Base-by-base conservation (phyloP, 2,888 invertebrate species). In the Polylopha cassiicola region DNA sequence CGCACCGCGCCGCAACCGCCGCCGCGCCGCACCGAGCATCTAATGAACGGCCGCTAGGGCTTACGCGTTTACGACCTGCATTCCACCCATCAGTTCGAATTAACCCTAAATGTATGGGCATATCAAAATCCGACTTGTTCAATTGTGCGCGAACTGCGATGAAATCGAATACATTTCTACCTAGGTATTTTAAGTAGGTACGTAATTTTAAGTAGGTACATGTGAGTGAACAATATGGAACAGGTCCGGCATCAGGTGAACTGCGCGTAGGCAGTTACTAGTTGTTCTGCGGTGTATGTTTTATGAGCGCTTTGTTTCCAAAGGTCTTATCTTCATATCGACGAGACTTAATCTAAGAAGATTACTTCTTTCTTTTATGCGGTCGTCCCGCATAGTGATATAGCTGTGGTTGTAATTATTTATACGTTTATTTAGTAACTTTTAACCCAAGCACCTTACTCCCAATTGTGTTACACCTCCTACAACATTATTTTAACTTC, bases 251-350 rank as follows among this genome's bases (percentile, higher is more conserved):
- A 36, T 24, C 48, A 46, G 42, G 37, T 44, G 53, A 55, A 61
- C 58, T 53, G 57, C 47, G 51, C 50, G 54, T 48, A 49, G 53
- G 58, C 55, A 62, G 53, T 61, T 50, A 52, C 59, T 55, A 59
- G 60, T 65, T 55, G 61, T 61, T 73, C 68, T 80, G 78, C 65
- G 79, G 78, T 79, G 66, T 71, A 71, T 65, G 55, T 72, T 84
- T 82, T 84, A 81, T 79, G 80, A 66, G 65, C 57, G 72, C 65
- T 84, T 84, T 82, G 82, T 82, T 71, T 74, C 64, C 65, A 48
- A 65, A 64, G 48, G 54, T 59, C 61, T 63, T 61, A 63, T 64
- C 60, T 67, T 50, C 54, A 51, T 49, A 53, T 60, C 58, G 56
- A 57, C 53, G 60, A 65, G 65, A 66, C 61, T 59, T 62, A 61